A percentile compares a stretch with the other conserved stretches of the same genome.
Conservation (phyloP, 1,140 invertebrate genomes). For the Rhizoglyphus robini region DNA sequence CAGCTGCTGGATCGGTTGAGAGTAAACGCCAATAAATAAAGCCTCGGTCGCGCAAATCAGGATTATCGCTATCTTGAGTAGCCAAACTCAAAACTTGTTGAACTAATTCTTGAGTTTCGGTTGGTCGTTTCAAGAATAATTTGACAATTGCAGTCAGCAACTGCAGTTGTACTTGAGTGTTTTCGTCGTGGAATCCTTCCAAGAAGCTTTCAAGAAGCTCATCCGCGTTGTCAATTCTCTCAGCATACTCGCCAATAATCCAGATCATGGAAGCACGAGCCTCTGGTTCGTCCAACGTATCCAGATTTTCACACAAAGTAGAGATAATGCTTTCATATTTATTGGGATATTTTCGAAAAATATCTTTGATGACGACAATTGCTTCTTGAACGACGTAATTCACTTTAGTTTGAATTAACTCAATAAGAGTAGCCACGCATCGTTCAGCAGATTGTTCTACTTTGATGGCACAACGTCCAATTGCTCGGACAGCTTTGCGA, state of each 20-base stretch:
- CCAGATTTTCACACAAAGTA: conserved; percentile 95
- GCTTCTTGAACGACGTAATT: conserved; percentile 99
- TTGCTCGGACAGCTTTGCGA: conserved; percentile 91
- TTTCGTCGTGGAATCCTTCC: conserved; percentile 99
- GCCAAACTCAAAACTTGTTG: conserved; percentile 80
- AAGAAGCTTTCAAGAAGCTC: conserved; percentile 95
- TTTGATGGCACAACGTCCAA: conserved; percentile 98
- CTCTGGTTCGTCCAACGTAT: conserved; percentile 97
- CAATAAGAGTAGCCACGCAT: conserved; percentile 94
- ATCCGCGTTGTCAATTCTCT: conserved; percentile 98
- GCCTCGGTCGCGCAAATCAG: conserved; percentile 91
- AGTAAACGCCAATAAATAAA: conserved; percentile 99
- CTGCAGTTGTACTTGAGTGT: conserved; percentile 95
- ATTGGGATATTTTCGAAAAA: conserved; percentile 98
- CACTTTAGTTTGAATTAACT: conserved; percentile 97
- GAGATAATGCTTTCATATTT: conserved; percentile 99
- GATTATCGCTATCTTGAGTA: conserved; percentile 98
- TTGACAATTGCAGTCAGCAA: conserved; percentile 96
- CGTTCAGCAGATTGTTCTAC: conserved; percentile 96
- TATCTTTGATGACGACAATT: conserved; percentile 94
- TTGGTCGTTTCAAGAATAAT: conserved; percentile 90
- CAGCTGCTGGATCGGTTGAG: conserved; percentile 94
- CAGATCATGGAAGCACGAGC: conserved; percentile 99
- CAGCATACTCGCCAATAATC: conserved; percentile 99
- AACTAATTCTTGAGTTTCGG: conserved; percentile 94